Percentiles rank a stretch among this genome's conserved stretches.
These are phyloP conservation scores for Mylabris sibirica DNA, from an alignment of 2,888 invertebrate species.

Conservation along the genomic window DNA sequence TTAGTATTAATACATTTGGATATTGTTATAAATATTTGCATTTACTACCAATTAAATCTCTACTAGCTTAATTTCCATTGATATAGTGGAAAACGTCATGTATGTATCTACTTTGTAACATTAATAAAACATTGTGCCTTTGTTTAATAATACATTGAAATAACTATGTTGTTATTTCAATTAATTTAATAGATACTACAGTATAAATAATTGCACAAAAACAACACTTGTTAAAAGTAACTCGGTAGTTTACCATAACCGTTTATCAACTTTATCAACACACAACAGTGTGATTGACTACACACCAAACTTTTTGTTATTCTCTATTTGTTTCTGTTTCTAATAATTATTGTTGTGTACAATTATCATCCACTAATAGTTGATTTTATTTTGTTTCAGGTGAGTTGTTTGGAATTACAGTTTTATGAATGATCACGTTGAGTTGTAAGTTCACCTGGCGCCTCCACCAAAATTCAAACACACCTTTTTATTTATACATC, in stretches of 20 bases:
- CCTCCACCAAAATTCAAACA: constrained; percentile 25
- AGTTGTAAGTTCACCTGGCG: constrained; percentile 23
- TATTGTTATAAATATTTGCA: constrained; percentile 13
- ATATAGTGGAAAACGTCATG: background rate
- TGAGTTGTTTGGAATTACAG: background rate
- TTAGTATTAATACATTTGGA: constrained; percentile 7
- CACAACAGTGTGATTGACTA: no score
- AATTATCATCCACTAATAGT: background rate
- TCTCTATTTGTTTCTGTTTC: constrained; percentile 36
- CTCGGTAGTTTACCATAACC: no score
- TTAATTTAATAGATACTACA: background rate
- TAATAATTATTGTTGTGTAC: constrained; percentile 46
- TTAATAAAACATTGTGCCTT: background rate
- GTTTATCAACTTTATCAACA: no score
- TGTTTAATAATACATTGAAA: background rate
- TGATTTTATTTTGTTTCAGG: constrained; percentile 20
- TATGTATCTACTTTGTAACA: background rate
- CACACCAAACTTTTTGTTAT: no score
- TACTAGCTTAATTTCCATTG: background rate
- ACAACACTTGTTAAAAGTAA: background rate
- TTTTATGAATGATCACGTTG: background rate
- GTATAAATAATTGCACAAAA: background rate
- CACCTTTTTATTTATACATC: background rate
- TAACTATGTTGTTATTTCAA: background rate
- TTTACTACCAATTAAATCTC: constrained; percentile 8